phyloP scores from a whole-genome alignment of 1,140 invertebrate species.

The Calliopsis andreniformis region DNA sequence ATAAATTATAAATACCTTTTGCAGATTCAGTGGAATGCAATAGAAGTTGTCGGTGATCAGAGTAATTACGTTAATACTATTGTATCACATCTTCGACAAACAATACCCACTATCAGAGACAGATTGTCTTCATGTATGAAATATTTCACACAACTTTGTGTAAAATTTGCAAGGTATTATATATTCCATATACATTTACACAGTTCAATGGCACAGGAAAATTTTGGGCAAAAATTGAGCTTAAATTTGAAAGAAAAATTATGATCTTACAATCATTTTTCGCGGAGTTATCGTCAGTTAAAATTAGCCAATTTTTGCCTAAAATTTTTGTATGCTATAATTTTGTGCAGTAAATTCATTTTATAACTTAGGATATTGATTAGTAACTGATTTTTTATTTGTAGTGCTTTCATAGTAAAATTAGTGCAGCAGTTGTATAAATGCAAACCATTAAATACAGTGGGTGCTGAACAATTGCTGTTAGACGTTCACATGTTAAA shows the following conservation, averaged over 20 bases:
- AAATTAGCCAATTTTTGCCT: no score
- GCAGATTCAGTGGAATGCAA: constrained; percentile 94
- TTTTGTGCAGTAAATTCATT: no score
- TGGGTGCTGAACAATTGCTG: constrained; percentile 98
- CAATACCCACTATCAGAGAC: constrained; percentile 94
- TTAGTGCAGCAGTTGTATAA: constrained; percentile 96
- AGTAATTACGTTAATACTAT: constrained; percentile 97
- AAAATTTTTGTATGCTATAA: no score
- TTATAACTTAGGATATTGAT: no score
- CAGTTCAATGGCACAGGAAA: background rate
- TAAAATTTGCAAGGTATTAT: constrained; percentile 93
- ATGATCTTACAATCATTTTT: no score
- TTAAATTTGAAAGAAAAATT: no score
- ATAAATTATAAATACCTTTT: constrained; percentile 27
- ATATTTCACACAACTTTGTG: constrained; percentile 99
- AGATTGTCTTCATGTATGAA: constrained; percentile 96
- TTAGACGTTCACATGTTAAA: constrained; percentile 99
- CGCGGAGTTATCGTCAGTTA: no score
- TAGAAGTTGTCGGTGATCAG: constrained; percentile 98
- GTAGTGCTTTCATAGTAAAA: constrained; percentile 96
- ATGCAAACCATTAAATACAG: constrained; percentile 95
- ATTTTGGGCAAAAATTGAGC: no score
- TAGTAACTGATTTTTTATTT: constrained; percentile 61
- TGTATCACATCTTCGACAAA: constrained; percentile 92
- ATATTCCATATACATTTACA: constrained; percentile 21